Evolutionary conservation across 2,797 vertebrate species (phyloP).

Genomic region (Macropodus opercularis): DNA sequence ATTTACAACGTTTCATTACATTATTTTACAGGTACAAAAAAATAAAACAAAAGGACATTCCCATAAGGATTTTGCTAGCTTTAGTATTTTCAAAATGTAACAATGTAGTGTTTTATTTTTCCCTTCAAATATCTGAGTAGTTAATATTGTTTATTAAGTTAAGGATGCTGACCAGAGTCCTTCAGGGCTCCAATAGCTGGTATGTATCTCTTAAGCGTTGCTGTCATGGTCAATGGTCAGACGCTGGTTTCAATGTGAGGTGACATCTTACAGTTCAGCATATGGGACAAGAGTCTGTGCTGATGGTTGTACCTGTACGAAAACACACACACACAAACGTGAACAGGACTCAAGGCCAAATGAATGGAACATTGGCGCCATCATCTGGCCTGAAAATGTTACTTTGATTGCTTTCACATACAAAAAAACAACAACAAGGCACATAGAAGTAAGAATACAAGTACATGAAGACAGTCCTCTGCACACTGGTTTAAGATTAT

Average conservation of each 20-base stretch:
- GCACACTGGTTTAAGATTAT: background rate
- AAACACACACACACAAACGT: conserved; percentile 25
- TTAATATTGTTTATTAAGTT: background rate
- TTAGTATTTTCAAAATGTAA: too few species aligned
- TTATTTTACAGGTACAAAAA: conserved; percentile 18
- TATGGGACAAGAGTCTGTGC: conserved; percentile 78
- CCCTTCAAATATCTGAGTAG: background rate
- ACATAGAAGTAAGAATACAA: background rate
- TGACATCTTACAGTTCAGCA: conserved; percentile 68
- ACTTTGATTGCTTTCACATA: conserved; percentile 21
- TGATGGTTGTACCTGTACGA: conserved; percentile 81
- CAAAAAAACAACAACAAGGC: background rate
- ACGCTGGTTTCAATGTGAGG: conserved; percentile 86
- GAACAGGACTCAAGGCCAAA: background rate
- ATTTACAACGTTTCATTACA: conserved; percentile 35
- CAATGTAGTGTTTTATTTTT: background rate
- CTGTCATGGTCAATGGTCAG: conserved; percentile 32
- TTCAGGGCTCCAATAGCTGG: too few species aligned
- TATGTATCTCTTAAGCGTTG: background rate
- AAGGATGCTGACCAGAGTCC: background rate
- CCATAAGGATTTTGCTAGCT: background rate
- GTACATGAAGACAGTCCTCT: background rate
- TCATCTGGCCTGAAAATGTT: conserved; percentile 22
- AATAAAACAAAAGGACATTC: background rate
- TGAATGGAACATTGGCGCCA: conserved; percentile 5